Percentiles rank a stretch among this genome's conserved stretches.
Evolutionary conservation across 1,140 invertebrate species (phyloP).

Genomic region (Scaptomyza hsui): DNA sequence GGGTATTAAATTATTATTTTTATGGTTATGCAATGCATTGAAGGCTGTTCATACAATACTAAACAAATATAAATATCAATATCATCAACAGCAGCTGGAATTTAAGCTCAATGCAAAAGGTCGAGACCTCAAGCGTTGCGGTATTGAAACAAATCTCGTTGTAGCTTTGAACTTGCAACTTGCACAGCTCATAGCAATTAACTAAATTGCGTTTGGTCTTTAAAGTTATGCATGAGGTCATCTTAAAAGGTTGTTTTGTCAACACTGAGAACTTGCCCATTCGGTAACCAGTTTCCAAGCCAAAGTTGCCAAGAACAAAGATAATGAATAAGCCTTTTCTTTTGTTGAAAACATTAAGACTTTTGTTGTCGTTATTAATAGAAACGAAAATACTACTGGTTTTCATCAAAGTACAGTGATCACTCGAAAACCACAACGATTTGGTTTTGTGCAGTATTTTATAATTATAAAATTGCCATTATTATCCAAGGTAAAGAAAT

Average conservation of each 20-base stretch:
- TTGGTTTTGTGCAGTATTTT: no score
- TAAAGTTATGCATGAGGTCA: conserved; percentile 52
- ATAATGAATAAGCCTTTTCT: background rate
- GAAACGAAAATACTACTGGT: no score
- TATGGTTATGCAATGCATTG: conserved; percentile 6
- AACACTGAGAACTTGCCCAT: conserved; percentile 8
- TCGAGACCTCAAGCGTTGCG: conserved; percentile 28
- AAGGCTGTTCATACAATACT: conserved; percentile 13
- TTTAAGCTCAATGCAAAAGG: conserved; percentile 24
- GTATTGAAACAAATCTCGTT: conserved; percentile 10
- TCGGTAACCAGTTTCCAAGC: conserved; percentile 24
- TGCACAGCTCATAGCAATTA: conserved; percentile 13
- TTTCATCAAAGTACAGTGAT: no score
- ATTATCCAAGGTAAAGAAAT: no score
- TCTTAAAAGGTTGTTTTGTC: conserved; percentile 19
- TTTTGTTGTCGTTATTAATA: background rate
- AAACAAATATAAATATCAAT: conserved; percentile 4
- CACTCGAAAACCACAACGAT: no score
- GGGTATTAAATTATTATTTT: conserved; percentile 17
- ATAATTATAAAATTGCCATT: no score
- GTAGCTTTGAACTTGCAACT: conserved; percentile 57
- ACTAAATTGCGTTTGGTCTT: conserved; percentile 24
- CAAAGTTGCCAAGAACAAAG: conserved; percentile 9
- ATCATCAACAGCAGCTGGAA: conserved; percentile 10
- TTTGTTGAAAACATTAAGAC: background rate